These are phyloP conservation scores for Catamblyrhynchus diadema DNA, from an alignment of 2,797 vertebrate genomes.

Conservation along the genomic window DNA sequence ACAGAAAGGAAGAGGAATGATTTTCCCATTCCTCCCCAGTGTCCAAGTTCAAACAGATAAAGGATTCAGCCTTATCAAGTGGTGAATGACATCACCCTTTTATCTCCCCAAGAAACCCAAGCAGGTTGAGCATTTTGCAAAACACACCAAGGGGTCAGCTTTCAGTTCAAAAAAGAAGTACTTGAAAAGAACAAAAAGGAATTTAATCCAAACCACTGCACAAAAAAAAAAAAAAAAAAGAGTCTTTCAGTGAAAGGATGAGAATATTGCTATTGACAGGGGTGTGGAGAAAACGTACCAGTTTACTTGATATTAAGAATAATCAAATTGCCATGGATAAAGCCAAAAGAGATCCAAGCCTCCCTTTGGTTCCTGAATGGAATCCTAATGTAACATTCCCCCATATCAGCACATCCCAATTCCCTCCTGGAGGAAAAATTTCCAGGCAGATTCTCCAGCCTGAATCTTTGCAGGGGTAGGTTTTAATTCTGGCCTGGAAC, in stretches of 20 bases:
- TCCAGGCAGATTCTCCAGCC: not conserved
- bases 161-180: not conserved
- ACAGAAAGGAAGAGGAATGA: not conserved
- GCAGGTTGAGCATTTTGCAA: not conserved
- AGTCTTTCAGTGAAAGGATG: not conserved
- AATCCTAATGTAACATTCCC: not conserved
- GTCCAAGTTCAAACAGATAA: not conserved
- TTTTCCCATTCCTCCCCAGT: not conserved
- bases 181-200: constrained; percentile 2
- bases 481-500: not conserved
- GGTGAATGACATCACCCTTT: constrained; percentile 19
- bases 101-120: not conserved
- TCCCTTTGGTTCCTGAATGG: not conserved
- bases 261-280: not conserved
- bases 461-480: not conserved
- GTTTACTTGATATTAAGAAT: not conserved
- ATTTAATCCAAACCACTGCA: constrained; percentile 1
- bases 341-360: not conserved
- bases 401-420: fast-evolving
- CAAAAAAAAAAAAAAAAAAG: not conserved
- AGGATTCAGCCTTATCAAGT: not conserved
- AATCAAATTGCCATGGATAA: not conserved
- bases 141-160: not conserved
- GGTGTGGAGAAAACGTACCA: not conserved
- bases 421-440: not conserved